Conservation (phyloP, 2,113 vertebrate species). For the Rhodinocichla rosea region DNA sequence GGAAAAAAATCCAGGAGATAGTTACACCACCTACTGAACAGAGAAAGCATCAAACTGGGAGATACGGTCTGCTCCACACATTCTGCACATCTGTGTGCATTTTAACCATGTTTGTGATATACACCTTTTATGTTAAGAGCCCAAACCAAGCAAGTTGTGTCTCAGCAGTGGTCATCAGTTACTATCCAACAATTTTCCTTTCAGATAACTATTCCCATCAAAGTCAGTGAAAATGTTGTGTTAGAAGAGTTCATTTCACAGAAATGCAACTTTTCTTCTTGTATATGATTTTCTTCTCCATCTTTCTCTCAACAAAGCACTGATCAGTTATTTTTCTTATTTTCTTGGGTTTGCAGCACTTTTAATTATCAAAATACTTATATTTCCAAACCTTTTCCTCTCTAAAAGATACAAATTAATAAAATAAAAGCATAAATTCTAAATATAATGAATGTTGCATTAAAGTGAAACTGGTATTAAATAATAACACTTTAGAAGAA, state of each 20-base stretch:
- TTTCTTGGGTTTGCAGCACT: neutral
- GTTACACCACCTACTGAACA: neutral
- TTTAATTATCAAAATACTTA: neutral
- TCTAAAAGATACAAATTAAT: neutral
- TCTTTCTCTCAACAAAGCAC: neutral
- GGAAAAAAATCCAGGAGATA: neutral
- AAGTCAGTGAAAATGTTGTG: neutral
- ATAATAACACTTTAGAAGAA: neutral
- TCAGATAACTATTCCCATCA: neutral
- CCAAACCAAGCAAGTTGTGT: neutral
- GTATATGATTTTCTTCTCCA: neutral
- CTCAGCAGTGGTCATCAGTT: neutral
- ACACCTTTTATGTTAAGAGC: neutral
- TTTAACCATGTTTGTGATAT: neutral
- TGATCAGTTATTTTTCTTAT: neutral
- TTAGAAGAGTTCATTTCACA: neutral
- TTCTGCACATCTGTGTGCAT: accelerated
- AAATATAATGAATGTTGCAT: neutral
- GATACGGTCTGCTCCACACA: neutral
- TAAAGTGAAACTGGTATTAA: neutral
- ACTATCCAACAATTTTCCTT: neutral
- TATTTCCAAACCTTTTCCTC: neutral
- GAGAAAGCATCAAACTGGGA: neutral
- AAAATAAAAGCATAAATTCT: neutral
- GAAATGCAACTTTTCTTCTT: neutral